Evolutionary conservation across 2,888 invertebrate genomes (phyloP).

Genomic region (Drosophila putrida): DNA sequence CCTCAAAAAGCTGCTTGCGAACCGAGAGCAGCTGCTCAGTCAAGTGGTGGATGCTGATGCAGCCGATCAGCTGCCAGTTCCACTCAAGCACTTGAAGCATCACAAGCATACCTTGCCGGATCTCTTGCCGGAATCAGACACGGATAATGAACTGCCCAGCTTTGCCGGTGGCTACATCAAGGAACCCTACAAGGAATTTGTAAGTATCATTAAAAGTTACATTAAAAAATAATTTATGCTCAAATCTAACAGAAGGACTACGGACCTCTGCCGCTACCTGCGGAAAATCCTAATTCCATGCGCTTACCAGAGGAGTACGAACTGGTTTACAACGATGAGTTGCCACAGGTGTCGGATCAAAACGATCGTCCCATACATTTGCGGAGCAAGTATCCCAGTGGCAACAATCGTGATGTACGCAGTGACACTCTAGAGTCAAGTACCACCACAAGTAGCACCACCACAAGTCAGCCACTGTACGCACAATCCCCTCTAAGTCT

Average conservation of each 20-base stretch:
- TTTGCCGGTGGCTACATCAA: constrained; percentile 44
- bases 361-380: constrained; percentile 83
- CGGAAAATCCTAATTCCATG: constrained; percentile 55
- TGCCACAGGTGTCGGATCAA: constrained; percentile 64
- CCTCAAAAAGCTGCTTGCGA: constrained; percentile 83
- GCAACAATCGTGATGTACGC: constrained; percentile 83
- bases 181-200: constrained; percentile 69
- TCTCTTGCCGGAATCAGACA: constrained; percentile 61
- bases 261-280: constrained; percentile 59
- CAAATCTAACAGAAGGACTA: constrained; percentile 79
- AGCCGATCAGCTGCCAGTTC: constrained; percentile 42
- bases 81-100: constrained; percentile 55
- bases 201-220: constrained; percentile 47
- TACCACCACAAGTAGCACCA: constrained; percentile 37
- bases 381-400: constrained; percentile 83
- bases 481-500: constrained; percentile 82
- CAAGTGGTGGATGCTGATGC: constrained; percentile 59
- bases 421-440: constrained; percentile 68
- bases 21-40: constrained; percentile 76
- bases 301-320: constrained; percentile 83
- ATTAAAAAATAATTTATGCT: neutral
- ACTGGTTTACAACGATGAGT: constrained; percentile 82
- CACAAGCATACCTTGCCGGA: constrained; percentile 73
- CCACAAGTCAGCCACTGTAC: constrained; percentile 50
- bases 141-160: constrained; percentile 60